These are phyloP conservation scores for Pterophyllum scalare DNA, from an alignment of 2,113 vertebrate species.

Conservation along the genomic window DNA sequence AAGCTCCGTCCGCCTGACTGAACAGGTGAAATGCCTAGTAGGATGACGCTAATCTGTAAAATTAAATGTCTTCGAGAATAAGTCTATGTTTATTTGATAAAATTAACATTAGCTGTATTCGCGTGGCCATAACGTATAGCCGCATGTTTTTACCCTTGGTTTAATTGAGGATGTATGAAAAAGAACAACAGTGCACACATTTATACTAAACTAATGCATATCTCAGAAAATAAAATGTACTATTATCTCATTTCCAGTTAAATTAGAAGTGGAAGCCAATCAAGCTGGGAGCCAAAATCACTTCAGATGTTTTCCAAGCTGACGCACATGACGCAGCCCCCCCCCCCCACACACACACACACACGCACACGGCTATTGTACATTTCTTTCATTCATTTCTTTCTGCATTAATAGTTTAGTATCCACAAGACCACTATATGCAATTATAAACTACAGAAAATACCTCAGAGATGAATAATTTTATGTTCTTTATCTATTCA, in stretches of 20 bases:
- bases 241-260: background rate
- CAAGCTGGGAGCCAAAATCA: background rate
- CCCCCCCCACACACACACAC: background rate
- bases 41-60: slow-evolving; percentile 48
- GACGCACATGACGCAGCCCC: background rate
- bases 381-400: background rate
- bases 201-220: background rate
- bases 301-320: background rate
- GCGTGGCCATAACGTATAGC: background rate
- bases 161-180: background rate
- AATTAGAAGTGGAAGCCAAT: background rate
- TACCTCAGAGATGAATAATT: background rate
- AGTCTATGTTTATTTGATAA: background rate
- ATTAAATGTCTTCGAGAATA: slow-evolving; percentile 6
- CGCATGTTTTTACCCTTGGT: background rate
- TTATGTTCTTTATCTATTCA: background rate
- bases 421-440: background rate
- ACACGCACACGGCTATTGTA: background rate
- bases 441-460: background rate
- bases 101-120: background rate
- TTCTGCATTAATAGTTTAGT: background rate
- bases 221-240: background rate
- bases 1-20: slow-evolving; percentile 59
- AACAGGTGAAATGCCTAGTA: slow-evolving; percentile 71
- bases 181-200: background rate